These are phyloP conservation scores for Gymnosoma rotundatum DNA, from an alignment of 2,888 invertebrate genomes.

Conservation along the genomic window DNA sequence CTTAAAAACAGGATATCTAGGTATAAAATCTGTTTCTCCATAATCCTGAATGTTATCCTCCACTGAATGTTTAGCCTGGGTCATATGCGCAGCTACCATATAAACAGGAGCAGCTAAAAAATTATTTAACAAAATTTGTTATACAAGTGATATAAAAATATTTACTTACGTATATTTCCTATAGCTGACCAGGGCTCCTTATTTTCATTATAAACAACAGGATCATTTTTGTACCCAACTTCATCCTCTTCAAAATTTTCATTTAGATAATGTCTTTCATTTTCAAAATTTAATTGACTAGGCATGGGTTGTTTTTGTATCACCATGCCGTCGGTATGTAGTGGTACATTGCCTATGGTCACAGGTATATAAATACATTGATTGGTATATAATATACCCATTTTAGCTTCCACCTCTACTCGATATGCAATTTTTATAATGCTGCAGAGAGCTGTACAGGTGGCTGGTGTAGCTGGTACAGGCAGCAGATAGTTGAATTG, in stretches of 20 bases:
- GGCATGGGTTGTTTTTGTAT: slow-evolving; percentile 70
- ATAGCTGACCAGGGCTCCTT: slow-evolving; percentile 74
- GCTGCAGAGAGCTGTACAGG: slow-evolving; percentile 77
- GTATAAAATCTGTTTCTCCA: slow-evolving; percentile 72
- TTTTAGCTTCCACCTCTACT: slow-evolving; percentile 76
- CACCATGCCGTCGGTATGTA: slow-evolving; percentile 66
- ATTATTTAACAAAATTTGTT: neutral
- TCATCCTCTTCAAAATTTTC: neutral
- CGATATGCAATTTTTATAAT: slow-evolving; percentile 78
- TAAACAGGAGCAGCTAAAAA: slow-evolving; percentile 78
- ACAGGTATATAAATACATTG: slow-evolving; percentile 76
- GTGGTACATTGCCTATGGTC: slow-evolving; percentile 80
- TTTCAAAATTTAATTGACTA: neutral
- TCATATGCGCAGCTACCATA: slow-evolving; percentile 77
- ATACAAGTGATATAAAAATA: neutral
- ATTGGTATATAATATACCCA: slow-evolving; percentile 75
- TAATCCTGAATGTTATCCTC: slow-evolving; percentile 71
- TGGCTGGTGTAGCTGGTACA: slow-evolving; percentile 79
- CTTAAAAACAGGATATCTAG: slow-evolving; percentile 76
- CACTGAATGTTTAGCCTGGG: slow-evolving; percentile 62
- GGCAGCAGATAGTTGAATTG: slow-evolving; percentile 74
- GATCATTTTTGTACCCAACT: neutral
- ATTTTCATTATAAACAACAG: neutral
- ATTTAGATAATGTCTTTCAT: neutral
- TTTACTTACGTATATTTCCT: slow-evolving; percentile 72